phyloP scores from a whole-genome alignment of 1,140 invertebrate species.

The Leucophenga varia region DNA sequence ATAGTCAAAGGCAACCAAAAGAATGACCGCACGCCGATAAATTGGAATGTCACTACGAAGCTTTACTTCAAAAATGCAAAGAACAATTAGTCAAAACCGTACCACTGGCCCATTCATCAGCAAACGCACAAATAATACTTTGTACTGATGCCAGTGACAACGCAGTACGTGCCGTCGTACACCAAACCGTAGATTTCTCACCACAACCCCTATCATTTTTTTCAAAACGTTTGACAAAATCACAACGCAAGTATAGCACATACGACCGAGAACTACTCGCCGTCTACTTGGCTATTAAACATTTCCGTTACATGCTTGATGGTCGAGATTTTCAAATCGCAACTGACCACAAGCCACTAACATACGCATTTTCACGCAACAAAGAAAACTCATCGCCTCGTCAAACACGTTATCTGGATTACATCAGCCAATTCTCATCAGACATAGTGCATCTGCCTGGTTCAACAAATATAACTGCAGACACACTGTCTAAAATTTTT shows the following conservation, averaged over 20 bases:
- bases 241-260: not conserved
- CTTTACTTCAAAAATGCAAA: slow-evolving; percentile 39
- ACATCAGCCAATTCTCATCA: too few species aligned
- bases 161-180: slow-evolving; percentile 25
- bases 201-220: not conserved
- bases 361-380: slow-evolving; percentile 58
- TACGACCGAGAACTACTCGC: too few species aligned
- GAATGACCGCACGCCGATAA: too few species aligned
- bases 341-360: slow-evolving; percentile 36
- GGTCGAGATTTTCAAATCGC: not conserved
- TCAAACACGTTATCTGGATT: too few species aligned
- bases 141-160: slow-evolving; percentile 29
- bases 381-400: too few species aligned
- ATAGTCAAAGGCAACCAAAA: slow-evolving; percentile 28
- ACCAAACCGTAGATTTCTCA: slow-evolving; percentile 9
- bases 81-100: slow-evolving; percentile 15
- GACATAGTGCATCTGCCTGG: slow-evolving; percentile 19
- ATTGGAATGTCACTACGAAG: slow-evolving; percentile 4
- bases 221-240: not conserved
- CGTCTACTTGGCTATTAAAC: not conserved
- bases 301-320: not conserved
- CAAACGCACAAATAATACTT: too few species aligned
- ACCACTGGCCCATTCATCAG: slow-evolving; percentile 26
- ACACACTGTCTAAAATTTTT: not conserved
- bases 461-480: not conserved